Percentiles rank a stretch among this genome's conserved stretches.
These are phyloP conservation scores for Pseudochirops cupreus DNA, from an alignment of 2,797 vertebrate species.

Conservation along the genomic window DNA sequence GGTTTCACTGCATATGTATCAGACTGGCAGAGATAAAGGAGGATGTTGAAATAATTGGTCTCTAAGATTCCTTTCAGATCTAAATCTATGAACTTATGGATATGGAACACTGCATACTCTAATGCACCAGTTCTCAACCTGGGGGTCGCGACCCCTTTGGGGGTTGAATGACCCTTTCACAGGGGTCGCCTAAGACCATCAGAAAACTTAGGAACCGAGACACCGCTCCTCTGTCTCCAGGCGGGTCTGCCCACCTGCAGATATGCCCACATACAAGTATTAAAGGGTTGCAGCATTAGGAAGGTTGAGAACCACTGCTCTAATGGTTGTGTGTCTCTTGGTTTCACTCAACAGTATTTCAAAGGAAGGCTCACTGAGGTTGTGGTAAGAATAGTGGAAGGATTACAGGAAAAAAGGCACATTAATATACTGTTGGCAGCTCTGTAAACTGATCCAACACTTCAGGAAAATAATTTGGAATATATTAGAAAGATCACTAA, in stretches of 20 bases:
- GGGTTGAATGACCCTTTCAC: no score
- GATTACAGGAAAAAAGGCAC: background rate
- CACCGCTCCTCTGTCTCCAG: no score
- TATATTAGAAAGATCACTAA: background rate
- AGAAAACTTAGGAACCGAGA: no score
- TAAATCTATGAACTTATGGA: background rate
- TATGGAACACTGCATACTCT: background rate
- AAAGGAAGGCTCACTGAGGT: background rate
- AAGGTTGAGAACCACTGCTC: no score
- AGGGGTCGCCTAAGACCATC: no score
- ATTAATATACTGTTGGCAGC: background rate
- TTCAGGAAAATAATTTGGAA: background rate
- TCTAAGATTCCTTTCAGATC: background rate
- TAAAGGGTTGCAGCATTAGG: no score
- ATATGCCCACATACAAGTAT: no score
- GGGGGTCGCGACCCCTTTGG: no score
- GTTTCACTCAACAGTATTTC: background rate
- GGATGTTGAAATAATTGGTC: background rate
- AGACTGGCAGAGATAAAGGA: background rate
- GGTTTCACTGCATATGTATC: background rate
- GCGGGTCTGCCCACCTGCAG: no score
- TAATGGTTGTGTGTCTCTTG: background rate
- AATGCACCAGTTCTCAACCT: no score
- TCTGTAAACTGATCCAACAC: background rate
- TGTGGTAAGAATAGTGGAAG: background rate